Evolutionary conservation across 2,113 vertebrate species (phyloP), one percentile per base, ranked within the genome.

Genomic region (Dicerorhinus sumatrensis): DNA sequence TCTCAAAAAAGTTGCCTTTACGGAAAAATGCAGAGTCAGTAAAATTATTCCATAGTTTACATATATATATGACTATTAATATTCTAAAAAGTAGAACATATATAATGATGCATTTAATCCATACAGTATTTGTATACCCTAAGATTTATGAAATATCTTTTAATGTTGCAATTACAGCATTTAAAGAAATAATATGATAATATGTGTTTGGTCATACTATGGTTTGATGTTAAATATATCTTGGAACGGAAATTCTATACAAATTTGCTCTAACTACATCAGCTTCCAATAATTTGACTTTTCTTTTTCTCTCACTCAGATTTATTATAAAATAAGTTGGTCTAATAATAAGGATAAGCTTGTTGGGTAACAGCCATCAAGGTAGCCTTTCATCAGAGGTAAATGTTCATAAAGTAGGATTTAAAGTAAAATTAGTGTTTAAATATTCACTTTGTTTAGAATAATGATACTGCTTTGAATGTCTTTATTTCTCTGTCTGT

Each of bases 1-100:
- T 93, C 46, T 83, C 21, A 72, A 63, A 93, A 62, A 84, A 58
- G 14, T 94, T 93, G 83, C 89, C 70, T 88, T 91, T 82, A 94
- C 96, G 67, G 18, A 91, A 96, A 97, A 75, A 77, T n/a, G 60
- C 11, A 27, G 9, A 90, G 5, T 67, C 20, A 92, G 20, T 51
- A 94, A 96, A 89, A 81, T 29, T 72, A 86, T 1, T 85, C 23
- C n/a, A 94, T 7, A 70, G 33, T 70, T 83, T 75, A 73, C 20
- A 75, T 83, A 51, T 51, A 73, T 17, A 69, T 25, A 67, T 39
- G 56, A 75, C 54, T 94, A 75, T n/a, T 54, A 91, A 89, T 60
- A 87, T 48, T 72, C 56, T 90, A 67, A 73, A 56, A 67, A 87
- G 10, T 16, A 60, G 3, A 79, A 81, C 29, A 81, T 17, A 80